A percentile compares a stretch with the other conserved stretches of the same genome.
Conservation (phyloP, 2,797 vertebrate genomes). For the Podargus strigoides region DNA sequence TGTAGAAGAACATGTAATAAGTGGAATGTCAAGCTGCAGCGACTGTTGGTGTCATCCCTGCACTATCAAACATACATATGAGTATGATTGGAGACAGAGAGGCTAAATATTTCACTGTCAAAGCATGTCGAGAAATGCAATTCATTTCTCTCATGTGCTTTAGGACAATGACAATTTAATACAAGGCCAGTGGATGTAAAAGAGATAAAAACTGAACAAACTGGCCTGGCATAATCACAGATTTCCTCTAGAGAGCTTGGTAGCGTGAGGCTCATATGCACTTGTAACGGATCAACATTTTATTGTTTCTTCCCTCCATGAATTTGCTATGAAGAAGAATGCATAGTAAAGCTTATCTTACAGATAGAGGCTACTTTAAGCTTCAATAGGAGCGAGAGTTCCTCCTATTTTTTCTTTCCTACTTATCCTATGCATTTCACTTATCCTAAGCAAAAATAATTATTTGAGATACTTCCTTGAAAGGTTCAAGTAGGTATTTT, state of each 20-base stretch:
- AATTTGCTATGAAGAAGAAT: constrained; percentile 52
- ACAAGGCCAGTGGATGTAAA: constrained; percentile 80
- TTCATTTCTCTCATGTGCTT: constrained; percentile 86
- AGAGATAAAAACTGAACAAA: constrained; percentile 79
- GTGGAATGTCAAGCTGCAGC: constrained; percentile 63
- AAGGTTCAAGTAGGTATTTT: background rate
- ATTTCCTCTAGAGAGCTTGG: constrained; percentile 76
- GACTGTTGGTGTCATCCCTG: constrained; percentile 74
- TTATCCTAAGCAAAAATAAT: constrained; percentile 22
- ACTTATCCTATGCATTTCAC: background rate
- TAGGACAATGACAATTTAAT: constrained; percentile 91
- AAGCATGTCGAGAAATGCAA: constrained; percentile 77
- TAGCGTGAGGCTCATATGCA: constrained; percentile 54
- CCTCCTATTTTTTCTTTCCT: background rate
- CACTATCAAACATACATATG: constrained; percentile 82
- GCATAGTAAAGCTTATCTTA: background rate
- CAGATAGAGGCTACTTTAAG: constrained; percentile 1
- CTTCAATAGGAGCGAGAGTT: background rate
- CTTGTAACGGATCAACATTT: constrained; percentile 77
- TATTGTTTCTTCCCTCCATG: constrained; percentile 76
- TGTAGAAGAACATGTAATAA: constrained; percentile 51
- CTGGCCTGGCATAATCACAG: constrained; percentile 74
- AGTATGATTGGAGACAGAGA: constrained; percentile 88
- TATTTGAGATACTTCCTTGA: background rate
- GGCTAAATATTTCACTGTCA: constrained; percentile 98